Conservation (phyloP, 2,797 vertebrate genomes). For the Dendrocincla tyrannina region DNA sequence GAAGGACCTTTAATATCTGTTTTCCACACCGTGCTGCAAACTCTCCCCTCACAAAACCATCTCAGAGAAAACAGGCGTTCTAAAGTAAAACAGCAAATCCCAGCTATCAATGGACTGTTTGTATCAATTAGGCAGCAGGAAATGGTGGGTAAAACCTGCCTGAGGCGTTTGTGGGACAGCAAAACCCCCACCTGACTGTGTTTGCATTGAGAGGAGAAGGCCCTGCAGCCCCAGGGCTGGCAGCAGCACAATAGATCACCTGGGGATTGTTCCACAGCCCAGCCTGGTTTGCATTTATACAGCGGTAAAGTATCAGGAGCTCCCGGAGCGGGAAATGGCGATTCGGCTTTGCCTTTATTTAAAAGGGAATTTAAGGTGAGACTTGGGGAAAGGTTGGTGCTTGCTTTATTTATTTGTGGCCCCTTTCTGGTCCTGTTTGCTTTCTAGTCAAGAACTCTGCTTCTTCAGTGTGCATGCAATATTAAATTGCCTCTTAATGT, state of each 20-base stretch:
- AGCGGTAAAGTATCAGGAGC: not conserved
- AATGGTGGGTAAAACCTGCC: not conserved
- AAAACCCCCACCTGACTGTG: not conserved
- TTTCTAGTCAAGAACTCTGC: conserved; percentile 48
- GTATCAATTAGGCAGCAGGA: not conserved
- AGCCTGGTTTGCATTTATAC: not conserved
- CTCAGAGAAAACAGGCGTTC: not conserved
- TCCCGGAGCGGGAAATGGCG: not conserved
- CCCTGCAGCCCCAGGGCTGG: not conserved
- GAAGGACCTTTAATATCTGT: not conserved
- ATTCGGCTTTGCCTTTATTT: not conserved
- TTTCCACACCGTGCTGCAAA: not conserved
- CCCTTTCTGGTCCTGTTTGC: conserved; percentile 7
- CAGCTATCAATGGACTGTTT: not conserved
- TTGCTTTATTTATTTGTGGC: conserved; percentile 31
- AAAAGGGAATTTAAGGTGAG: conserved; percentile 35
- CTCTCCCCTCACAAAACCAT: not conserved
- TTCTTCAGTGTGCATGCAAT: conserved; percentile 46
- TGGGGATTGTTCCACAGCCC: not conserved
- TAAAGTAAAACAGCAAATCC: not conserved
- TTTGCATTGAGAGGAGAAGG: not conserved
- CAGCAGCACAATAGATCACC: not conserved
- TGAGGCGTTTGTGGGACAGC: not conserved
- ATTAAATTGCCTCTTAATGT: conserved; percentile 57
- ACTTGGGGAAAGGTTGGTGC: not conserved